A percentile compares a stretch with the other conserved stretches of the same genome.
phyloP scores from a whole-genome alignment of 2,888 invertebrate genomes.

The Gortyna flavago region DNA sequence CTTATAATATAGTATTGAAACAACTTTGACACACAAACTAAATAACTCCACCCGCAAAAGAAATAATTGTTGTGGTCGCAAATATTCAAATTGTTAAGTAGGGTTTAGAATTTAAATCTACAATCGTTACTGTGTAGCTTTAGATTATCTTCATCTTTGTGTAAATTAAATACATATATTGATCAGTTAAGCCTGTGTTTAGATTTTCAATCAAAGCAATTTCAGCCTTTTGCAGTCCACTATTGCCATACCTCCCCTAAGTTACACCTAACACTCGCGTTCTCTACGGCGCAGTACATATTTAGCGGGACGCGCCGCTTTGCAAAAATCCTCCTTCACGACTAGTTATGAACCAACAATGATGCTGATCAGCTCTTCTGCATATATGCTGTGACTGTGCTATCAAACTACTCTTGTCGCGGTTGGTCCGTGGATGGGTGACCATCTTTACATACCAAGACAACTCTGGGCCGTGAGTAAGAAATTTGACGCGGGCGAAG shows the following conservation, averaged over 20 bases:
- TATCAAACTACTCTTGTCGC: too few species aligned
- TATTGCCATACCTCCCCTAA: background rate
- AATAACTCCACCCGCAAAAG: background rate
- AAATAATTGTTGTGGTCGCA: background rate
- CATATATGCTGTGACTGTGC: background rate
- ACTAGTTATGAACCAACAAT: background rate
- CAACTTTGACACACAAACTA: too few species aligned
- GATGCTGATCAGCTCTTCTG: background rate
- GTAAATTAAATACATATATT: constrained; percentile 4
- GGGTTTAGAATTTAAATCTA: background rate
- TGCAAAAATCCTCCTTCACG: background rate
- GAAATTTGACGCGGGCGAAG: background rate
- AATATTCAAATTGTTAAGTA: background rate
- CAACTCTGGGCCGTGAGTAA: background rate
- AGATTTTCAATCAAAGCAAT: background rate
- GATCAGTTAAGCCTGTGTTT: constrained; percentile 14
- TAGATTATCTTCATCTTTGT: background rate
- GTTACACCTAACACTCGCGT: background rate
- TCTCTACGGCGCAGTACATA: background rate
- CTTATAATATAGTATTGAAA: too few species aligned
- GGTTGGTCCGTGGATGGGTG: too few species aligned
- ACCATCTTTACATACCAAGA: too few species aligned
- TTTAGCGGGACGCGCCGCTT: background rate
- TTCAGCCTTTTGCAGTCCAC: too few species aligned
- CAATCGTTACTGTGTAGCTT: background rate